Base-by-base conservation (phyloP, 2,888 invertebrate species). In the Drosophila siamana region DNA sequence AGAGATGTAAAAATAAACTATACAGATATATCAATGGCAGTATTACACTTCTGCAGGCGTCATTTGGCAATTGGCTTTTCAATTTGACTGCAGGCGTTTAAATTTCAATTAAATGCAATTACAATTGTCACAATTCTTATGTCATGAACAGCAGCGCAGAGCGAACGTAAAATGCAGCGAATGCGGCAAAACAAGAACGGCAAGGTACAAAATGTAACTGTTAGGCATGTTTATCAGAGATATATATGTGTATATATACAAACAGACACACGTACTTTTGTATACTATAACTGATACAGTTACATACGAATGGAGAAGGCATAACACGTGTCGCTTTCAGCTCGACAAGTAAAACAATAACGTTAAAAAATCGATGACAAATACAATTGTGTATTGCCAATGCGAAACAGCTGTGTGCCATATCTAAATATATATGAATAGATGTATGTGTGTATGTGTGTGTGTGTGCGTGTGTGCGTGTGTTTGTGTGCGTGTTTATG, bases 311-410 rank as follows among this genome's bases (percentile, higher is more conserved):
- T 62, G 38, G 50, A 47, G 47, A 30, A 47, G 22, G 47, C 55
- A 73, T 64, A 59, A 60, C 68, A 73, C 70, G 79, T 74, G 65
- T 67, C 67, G 52, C 19, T 69, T 59, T 26, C 57, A 48, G 69
- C 30, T 60, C 66, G 69, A 74, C 66, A 69, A 67, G 73, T 78
- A 48, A 84, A 76, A 81, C 76, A 85, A 84, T 74, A 76, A 71
- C 46, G 64, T 46, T 63, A 78, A 78, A 54, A 85, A 84, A 87
- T 87, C 86, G 86, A 87, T 87, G 40, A 61, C 62, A 74, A 72
- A 81, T 79, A 73, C 60, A 46, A 69, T 73, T 86, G 64, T 56
- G 64, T 52, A 64, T 67, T 57, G 62, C 41, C 24, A 55, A 62
- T 55, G 65, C 47, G 22, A 63, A 62, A 44, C 57, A 59, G 63